Base-by-base conservation (phyloP, 2,113 vertebrate genomes). In the Plotosus lineatus region DNA sequence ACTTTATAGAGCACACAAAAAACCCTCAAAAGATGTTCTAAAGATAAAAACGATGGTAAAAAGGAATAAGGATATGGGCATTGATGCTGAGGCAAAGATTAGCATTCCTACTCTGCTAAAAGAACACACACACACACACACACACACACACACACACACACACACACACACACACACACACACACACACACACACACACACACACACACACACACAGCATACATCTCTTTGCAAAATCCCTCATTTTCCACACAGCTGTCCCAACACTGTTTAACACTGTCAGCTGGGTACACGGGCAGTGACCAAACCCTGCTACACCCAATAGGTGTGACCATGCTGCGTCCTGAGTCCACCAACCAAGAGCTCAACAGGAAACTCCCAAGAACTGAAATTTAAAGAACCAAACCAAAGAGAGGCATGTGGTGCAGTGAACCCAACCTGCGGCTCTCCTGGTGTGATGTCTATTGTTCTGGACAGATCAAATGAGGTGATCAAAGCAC, bases 401-500 rank as follows among this genome's bases (percentile, higher is more conserved):
- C 73, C 46, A 46, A 46, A 26, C 3, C 31, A 40, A 58, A 58
- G 51, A 76, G 51, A 31, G 14, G 40, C 44, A 65, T 33, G 36
- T 2, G 17, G 53, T 53, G 60, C 75, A 53, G 60, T 56, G 75
- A 68, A 44, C 65, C 56, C 33, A 82, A 82, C 55, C 73, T 77
- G 60, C n/a, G 9, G 50, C 66, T 44, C 46, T 44, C 65, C 82
- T 53, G 84, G 75, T 66, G 72, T 21, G 78, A 86, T 56, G 28
- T 33, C 15, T 87, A 66, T 85, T 80, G 42, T 73, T 77, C 77
- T 60, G 38, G 71, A 74, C 73, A 77, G 81, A 85, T 89, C 75
- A 87, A 87, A 88, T 75, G 82, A 85, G 75, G 48, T 72, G 86
- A 89, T 89, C 80, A 89, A 90, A 91, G 89, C 53, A 51, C 83